Evolutionary conservation across 1,140 invertebrate species (phyloP).

Genomic region (Acyrthosiphon pisum): DNA sequence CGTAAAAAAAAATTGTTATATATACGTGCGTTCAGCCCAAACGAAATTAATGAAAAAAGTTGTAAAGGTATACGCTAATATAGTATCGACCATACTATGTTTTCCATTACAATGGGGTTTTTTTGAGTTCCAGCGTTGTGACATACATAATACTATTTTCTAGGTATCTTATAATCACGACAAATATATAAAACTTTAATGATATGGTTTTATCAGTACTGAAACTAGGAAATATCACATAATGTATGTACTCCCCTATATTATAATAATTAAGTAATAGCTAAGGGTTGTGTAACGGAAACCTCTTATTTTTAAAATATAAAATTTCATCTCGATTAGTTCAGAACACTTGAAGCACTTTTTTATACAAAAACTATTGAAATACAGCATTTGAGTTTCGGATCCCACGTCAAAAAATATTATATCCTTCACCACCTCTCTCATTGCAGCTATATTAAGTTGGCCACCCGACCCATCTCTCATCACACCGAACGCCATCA

Average conservation of each 20-base stretch:
- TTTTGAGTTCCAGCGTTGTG: not conserved
- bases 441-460: not conserved
- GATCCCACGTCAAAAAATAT: conserved; percentile 15
- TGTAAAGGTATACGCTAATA: not conserved
- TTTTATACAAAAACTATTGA: not conserved
- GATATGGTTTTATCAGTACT: not conserved
- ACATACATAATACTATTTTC: not conserved
- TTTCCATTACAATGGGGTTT: not conserved
- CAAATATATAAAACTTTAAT: not conserved
- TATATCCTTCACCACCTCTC: not conserved
- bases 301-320: not conserved
- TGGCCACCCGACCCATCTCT: not conserved
- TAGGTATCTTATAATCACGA: not conserved
- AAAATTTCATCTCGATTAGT: not conserved
- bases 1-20: not conserved
- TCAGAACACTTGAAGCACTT: not conserved
- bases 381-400: not conserved
- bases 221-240: not conserved
- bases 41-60: conserved; percentile 4
- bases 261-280: not conserved
- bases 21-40: not conserved
- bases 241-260: not conserved
- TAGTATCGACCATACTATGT: conserved; percentile 1
- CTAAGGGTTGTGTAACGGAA: not conserved
- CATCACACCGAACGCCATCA: not conserved